phyloP scores from a whole-genome alignment of 2,888 invertebrate species.

The Caenorhabditis plicata region DNA sequence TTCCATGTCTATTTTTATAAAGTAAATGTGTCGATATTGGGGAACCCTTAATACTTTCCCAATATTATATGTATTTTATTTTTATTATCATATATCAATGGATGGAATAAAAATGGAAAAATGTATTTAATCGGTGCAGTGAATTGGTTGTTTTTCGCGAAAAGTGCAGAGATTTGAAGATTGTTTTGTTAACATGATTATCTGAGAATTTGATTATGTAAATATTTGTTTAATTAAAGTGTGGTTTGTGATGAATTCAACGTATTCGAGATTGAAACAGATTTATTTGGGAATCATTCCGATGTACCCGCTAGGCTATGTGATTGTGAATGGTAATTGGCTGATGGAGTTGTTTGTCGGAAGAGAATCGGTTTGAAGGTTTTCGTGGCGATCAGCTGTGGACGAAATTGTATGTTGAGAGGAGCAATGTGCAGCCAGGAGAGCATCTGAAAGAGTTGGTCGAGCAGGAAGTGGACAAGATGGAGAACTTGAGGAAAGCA shows the following conservation, averaged over 20 bases:
- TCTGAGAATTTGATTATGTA: too few relatives aligned
- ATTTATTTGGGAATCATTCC: slow-evolving; percentile 41
- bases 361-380: slow-evolving; percentile 14
- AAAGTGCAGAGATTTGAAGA: too few relatives aligned
- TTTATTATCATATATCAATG: too few relatives aligned
- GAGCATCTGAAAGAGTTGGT: slow-evolving; percentile 43
- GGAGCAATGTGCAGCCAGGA: slow-evolving; percentile 34
- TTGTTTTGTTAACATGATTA: too few relatives aligned
- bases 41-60: too few relatives aligned
- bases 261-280: slow-evolving; percentile 27
- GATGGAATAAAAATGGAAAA: slow-evolving; percentile 31
- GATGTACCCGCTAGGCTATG: slow-evolving; percentile 41
- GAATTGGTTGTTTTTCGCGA: too few relatives aligned
- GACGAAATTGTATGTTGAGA: slow-evolving; percentile 36
- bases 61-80: too few relatives aligned
- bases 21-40: too few relatives aligned
- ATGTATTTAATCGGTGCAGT: too few relatives aligned
- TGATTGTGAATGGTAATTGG: slow-evolving; percentile 38
- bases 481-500: slow-evolving; percentile 28
- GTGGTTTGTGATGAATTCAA: slow-evolving; percentile 7
- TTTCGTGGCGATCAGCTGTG: slow-evolving; percentile 47
- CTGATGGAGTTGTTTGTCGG: not conserved
- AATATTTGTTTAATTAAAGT: too few relatives aligned
- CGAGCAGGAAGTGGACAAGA: slow-evolving; percentile 43
- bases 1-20: too few relatives aligned